Conservation (phyloP, 2,888 invertebrate genomes). For the Beris morrisii region DNA sequence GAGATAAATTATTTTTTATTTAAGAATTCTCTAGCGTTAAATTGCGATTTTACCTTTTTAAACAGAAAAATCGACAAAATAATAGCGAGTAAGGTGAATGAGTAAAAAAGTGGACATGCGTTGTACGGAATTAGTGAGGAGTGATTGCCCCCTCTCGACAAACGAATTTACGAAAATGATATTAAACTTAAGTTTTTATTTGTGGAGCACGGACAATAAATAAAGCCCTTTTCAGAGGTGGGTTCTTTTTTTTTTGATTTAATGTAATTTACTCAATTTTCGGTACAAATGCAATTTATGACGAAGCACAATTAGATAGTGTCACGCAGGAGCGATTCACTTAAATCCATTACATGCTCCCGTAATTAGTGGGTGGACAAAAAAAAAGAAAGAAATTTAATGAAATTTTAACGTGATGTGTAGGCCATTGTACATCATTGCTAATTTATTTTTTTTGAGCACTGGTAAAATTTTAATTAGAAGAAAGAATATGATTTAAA, state of each 20-base stretch:
- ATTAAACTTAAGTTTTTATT: too few species aligned
- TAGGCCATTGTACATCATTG: too few species aligned
- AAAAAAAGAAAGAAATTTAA: too few species aligned
- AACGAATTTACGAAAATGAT: too few species aligned
- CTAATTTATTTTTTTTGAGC: too few species aligned
- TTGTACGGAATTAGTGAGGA: too few species aligned
- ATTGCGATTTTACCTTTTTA: constrained; percentile 31
- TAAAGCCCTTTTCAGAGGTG: constrained; percentile 5
- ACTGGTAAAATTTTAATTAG: too few species aligned
- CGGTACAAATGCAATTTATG: constrained; percentile 11
- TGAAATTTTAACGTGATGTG: too few species aligned
- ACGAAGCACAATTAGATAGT: constrained; percentile 11
- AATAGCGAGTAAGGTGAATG: background rate
- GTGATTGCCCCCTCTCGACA: too few species aligned
- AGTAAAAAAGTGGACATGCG: too few species aligned
- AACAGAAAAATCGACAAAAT: constrained; percentile 23
- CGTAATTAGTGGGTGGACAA: constrained; percentile 7
- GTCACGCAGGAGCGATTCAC: constrained; percentile 7
- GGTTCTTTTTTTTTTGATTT: constrained; percentile 1
- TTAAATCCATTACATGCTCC: constrained; percentile 4
- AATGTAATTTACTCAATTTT: constrained; percentile 8
- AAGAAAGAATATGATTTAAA: too few species aligned
- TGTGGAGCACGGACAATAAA: background rate
- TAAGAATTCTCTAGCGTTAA: constrained; percentile 23
- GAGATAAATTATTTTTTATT: too few species aligned